Evolutionary conservation across 1,140 invertebrate species (phyloP).

Genomic region (Chionoecetes opilio): DNA sequence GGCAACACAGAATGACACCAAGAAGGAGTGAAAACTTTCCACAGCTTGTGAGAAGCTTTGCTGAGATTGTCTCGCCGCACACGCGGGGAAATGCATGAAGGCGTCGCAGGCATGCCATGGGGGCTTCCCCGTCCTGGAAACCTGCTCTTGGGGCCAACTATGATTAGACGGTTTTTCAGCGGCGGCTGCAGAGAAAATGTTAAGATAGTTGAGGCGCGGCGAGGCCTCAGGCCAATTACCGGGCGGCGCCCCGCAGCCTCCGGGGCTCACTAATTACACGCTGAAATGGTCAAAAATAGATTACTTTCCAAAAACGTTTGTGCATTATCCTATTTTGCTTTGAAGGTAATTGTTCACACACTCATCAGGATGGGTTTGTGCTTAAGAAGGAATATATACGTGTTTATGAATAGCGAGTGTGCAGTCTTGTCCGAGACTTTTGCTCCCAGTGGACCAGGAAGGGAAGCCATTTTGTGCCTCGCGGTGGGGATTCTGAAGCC

Average conservation of each 20-base stretch:
- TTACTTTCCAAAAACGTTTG: neutral
- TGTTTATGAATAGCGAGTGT: neutral
- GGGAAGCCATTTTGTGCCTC: neutral
- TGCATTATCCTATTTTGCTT: neutral
- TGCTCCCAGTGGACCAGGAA: neutral
- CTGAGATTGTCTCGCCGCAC: no score
- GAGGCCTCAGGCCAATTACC: neutral
- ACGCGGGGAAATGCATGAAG: neutral
- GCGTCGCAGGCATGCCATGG: neutral
- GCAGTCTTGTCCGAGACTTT: neutral
- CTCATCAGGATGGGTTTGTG: neutral
- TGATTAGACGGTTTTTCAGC: constrained; percentile 7
- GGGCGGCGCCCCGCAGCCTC: neutral
- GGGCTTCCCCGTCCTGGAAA: neutral
- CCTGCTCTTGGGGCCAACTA: neutral
- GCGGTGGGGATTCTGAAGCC: neutral
- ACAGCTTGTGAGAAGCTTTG: neutral
- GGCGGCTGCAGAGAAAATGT: neutral
- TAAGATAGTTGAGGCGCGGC: neutral
- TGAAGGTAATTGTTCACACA: constrained; percentile 10
- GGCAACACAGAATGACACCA: no score
- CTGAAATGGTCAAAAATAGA: neutral
- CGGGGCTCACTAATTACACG: neutral
- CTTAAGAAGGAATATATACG: neutral
- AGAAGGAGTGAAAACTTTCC: no score